Base-by-base conservation (phyloP, 2,888 invertebrate species). In the Lamellibrachia columna region DNA sequence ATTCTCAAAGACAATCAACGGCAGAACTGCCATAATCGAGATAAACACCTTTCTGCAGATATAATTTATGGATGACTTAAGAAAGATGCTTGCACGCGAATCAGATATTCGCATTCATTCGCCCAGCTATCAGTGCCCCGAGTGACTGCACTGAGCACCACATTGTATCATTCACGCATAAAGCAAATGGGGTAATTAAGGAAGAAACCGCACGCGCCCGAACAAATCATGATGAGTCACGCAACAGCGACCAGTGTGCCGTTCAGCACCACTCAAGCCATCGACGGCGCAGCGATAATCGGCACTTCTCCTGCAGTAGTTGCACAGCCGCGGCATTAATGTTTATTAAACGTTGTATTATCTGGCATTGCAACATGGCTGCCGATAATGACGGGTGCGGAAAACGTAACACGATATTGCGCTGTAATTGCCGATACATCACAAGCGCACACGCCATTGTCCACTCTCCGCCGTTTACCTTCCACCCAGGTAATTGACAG, bases 1-100 rank as follows among this genome's bases (percentile, higher is more conserved):
- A 22, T 75, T 75, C 75, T 58, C 75, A 75, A 75, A 75, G n/a
- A 11, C 75, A 75, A 75, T 75, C 75, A 22, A 75, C 22, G 75
- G 22, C 22, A 75, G 75, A 75, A 75, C 15, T 6, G n/a, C 22
- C 2, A 22, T 1, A 2, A 22, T n/a, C 15, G 75, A 3, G 4
- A 15, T 75, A 75, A 75, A 75, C 75, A 22, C 22, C 75, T 75
- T 75, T 75, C 75, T 75, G 22, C 2, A 75, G 75, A 75, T 75
- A 75, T 75, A 75, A 75, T 75, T 75, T 75, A 75, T 75, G 75
- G 75, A 75, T 75, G 75, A 75, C 75, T 75, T n/a, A 75, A 75
- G 75, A 75, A 75, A n/a, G 75, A 75, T 75, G 75, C 75, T 1
- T 75, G 75, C 75, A 75, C 75, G 75, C 75, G 75, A 75, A 75